These are phyloP conservation scores for Tryphoninae sp. DNA, from an alignment of 2,888 invertebrate species.

Conservation along the genomic window DNA sequence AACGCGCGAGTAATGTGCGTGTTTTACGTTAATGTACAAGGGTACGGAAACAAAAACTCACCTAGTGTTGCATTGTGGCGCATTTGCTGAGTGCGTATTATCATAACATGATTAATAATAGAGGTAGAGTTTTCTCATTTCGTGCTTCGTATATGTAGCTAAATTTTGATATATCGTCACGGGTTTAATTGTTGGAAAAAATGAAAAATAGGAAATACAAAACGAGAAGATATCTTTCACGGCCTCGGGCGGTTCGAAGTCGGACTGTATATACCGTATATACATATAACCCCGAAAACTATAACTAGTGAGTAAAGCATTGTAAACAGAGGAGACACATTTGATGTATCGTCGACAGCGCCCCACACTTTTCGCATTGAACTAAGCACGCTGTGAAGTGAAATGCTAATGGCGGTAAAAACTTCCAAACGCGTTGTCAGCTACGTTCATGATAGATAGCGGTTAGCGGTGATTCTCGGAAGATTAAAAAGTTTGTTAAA, in stretches of 20 bases:
- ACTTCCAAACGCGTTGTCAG: neutral
- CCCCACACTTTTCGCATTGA: conserved; percentile 1
- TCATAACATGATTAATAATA: conserved; percentile 41
- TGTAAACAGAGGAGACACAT: neutral
- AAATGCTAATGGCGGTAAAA: no score
- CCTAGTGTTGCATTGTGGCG: conserved; percentile 59
- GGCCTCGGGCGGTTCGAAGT: conserved; percentile 35
- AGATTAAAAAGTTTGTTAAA: neutral
- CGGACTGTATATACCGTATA: conserved; percentile 27
- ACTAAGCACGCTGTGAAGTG: neutral
- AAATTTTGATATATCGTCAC: neutral
- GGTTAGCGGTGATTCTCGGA: neutral
- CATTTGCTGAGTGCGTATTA: conserved; percentile 42
- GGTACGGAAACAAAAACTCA: conserved; percentile 49
- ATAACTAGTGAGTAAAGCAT: conserved; percentile 13
- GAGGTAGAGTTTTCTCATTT: neutral
- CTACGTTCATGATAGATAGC: neutral
- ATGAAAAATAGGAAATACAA: conserved; percentile 16
- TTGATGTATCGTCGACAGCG: conserved; percentile 13
- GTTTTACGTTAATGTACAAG: neutral
- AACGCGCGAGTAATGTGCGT: neutral
- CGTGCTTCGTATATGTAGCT: neutral
- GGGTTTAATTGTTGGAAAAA: conserved; percentile 4
- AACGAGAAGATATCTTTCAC: conserved; percentile 16
- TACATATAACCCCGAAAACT: conserved; percentile 44